Base-by-base conservation (phyloP, 2,888 invertebrate genomes). In the Acronicta aceris region DNA sequence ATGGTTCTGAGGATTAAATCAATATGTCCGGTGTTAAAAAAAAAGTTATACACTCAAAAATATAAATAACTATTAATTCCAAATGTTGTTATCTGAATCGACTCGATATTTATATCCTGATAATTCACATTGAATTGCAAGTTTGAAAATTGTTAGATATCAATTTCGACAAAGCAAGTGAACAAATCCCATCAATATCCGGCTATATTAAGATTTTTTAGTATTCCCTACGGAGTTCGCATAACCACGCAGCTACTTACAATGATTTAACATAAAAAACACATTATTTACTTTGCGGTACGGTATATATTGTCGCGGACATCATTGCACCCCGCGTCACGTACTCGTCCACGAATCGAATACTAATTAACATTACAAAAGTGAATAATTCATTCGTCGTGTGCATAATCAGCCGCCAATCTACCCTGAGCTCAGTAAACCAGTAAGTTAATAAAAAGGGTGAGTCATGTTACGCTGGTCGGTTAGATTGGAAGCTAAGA, bases 381-480 rank as follows among this genome's bases (percentile, higher is more conserved):
- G 76, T 83, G 83, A 83, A 86, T 87, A 80, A 87, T 87, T 84
- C 84, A 85, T 77, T 77, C 74, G 76, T 75, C 74, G 78, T 72
- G 69, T 76, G 72, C 75, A 76, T 81, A 77, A 74, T 75, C 77
- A 65, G 50, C 55, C 63, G 49, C 74, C 81, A 82, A 79, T 56
- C 64, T 46, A 47, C 48, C 21, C 38, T 42, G 82, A 73, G 16
- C 75, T 49, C 27, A 46, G 8, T 13, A 13, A 43, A 51, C 27
- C 17, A 42, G 49, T 41, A 27, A 0, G 38, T 6, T 4, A 36
- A 7, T 4, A 49, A 33, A 40, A 38, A 27, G 43, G 16, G 10
- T 48, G 53, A 54, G n/a, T 50, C 62, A 43, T 27, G 15, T 8
- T 52, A 46, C 10, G 2, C 48, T 60, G 65, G 77, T 42, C 55